Conservation (phyloP, 2,113 vertebrate species). For the Cepphus grylle region DNA sequence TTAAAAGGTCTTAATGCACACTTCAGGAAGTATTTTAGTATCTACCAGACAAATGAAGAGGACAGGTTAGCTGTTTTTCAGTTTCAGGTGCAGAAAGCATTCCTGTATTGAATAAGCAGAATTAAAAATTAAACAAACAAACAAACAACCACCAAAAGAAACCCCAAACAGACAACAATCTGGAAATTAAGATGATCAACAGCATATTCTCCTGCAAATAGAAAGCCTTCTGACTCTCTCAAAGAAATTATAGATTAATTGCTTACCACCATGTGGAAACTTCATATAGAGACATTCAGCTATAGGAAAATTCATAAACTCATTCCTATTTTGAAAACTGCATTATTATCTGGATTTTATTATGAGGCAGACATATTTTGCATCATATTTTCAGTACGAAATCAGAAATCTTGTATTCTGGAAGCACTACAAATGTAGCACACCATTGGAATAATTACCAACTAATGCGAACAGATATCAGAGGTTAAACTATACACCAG, state of each 20-base stretch:
- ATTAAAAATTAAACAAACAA: background rate
- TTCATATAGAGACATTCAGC: background rate
- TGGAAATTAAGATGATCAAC: background rate
- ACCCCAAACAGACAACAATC: background rate
- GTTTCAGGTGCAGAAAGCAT: background rate
- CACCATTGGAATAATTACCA: background rate
- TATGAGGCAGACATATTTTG: background rate
- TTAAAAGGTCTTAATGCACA: background rate
- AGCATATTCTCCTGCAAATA: background rate
- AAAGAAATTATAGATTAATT: background rate
- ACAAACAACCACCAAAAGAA: too few species aligned
- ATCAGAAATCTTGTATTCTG: background rate
- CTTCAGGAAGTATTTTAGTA: background rate
- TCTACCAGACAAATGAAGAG: background rate
- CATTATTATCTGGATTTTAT: background rate
- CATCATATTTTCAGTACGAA: background rate
- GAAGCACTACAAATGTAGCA: background rate
- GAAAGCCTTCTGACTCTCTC: background rate
- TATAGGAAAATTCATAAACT: background rate
- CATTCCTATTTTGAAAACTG: background rate
- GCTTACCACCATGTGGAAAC: background rate
- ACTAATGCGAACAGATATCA: background rate
- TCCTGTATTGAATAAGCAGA: background rate
- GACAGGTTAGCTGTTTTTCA: background rate
- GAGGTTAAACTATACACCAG: background rate